These are phyloP conservation scores for Sminthurides bifidus DNA, from an alignment of 1,140 invertebrate species.

Conservation along the genomic window DNA sequence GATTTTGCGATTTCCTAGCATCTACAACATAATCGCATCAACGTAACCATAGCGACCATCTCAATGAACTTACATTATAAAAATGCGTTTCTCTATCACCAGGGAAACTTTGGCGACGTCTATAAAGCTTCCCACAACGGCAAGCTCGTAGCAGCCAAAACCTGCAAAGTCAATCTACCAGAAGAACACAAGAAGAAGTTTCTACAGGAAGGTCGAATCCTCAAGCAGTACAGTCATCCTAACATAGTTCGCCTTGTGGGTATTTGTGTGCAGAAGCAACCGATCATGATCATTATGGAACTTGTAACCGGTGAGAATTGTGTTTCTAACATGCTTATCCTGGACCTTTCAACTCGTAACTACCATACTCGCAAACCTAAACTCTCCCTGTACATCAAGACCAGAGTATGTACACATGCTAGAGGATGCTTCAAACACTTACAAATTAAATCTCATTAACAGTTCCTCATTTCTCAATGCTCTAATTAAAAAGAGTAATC, in stretches of 20 bases:
- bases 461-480: too few species aligned
- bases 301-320: slow-evolving; percentile 68
- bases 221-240: slow-evolving; percentile 93
- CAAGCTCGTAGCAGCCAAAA: slow-evolving; percentile 88
- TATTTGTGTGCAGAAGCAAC: slow-evolving; percentile 94
- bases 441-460: too few species aligned
- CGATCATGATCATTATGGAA: slow-evolving; percentile 99
- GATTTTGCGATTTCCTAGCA: background rate
- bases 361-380: background rate
- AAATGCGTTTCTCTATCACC: slow-evolving; percentile 14
- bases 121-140: slow-evolving; percentile 78
- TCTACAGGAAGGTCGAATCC: slow-evolving; percentile 84
- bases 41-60: background rate
- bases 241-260: slow-evolving; percentile 95
- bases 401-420: background rate
- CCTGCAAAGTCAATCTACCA: slow-evolving; percentile 79
- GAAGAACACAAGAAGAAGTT: slow-evolving; percentile 95
- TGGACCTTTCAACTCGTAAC: background rate
- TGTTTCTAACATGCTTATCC: too few species aligned
- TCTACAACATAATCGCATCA: background rate
- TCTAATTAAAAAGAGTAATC: too few species aligned
- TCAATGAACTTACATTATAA: background rate
- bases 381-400: slow-evolving; percentile 18
- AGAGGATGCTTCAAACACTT: background rate
- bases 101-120: slow-evolving; percentile 97